Evolutionary conservation across 2,888 invertebrate genomes (phyloP).

Genomic region (Melanargia galathea): DNA sequence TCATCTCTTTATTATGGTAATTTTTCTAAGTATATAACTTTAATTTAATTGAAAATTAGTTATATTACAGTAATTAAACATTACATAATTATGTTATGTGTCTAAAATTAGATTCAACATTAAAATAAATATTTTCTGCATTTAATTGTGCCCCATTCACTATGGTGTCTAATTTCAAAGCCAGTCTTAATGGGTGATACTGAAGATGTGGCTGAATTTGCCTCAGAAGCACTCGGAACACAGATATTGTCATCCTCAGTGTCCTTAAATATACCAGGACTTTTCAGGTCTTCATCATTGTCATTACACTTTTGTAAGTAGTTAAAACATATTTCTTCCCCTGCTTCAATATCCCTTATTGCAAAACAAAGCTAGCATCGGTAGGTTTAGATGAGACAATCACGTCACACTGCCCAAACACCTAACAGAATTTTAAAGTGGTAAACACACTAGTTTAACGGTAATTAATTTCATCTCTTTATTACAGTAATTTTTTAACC

Average conservation of each 20-base stretch:
- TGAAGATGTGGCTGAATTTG: constrained; percentile 52
- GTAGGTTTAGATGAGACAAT: constrained; percentile 93
- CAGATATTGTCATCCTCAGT: constrained; percentile 53
- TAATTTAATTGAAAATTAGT: too few species aligned
- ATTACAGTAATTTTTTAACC: too few species aligned
- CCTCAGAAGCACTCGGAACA: constrained; percentile 62
- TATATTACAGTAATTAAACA: too few species aligned
- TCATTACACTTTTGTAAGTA: constrained; percentile 84
- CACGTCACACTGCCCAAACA: constrained; percentile 96
- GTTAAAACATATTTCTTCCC: constrained; percentile 96
- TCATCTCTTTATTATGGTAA: too few species aligned
- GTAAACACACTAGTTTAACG: too few species aligned
- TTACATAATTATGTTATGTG: too few species aligned
- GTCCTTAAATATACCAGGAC: constrained; percentile 43
- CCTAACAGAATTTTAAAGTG: too few species aligned
- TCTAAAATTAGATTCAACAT: background rate
- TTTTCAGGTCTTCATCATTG: constrained; percentile 51
- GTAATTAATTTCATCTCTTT: too few species aligned
- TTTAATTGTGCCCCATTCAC: constrained; percentile 87
- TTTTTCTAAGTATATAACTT: too few species aligned
- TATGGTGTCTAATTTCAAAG: constrained; percentile 72
- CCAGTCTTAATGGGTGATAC: constrained; percentile 67
- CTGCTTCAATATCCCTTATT: constrained; percentile 87
- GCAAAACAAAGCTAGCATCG: constrained; percentile 94
- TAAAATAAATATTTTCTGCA: constrained; percentile 90